phyloP scores from a whole-genome alignment of 2,113 vertebrate species.

The Trachemys scripta region DNA sequence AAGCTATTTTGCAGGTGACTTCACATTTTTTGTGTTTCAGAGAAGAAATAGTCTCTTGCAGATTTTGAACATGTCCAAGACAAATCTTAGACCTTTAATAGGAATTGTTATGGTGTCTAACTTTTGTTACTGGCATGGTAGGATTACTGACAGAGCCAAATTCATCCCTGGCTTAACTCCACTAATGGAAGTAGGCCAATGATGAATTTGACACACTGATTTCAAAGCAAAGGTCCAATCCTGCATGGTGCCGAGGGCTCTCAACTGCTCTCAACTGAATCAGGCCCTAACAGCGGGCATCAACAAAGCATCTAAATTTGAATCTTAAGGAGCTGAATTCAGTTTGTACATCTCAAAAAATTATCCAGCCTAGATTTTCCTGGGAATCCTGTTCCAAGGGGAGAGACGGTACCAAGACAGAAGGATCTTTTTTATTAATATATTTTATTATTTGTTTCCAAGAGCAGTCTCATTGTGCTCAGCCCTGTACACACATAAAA shows the following conservation, averaged over 20 bases:
- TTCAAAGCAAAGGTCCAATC: slow-evolving; percentile 8
- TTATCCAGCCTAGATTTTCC: not conserved
- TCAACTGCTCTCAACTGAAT: not conserved
- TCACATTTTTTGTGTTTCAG: slow-evolving; percentile 28
- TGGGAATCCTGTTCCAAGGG: not conserved
- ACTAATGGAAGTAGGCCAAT: slow-evolving; percentile 43
- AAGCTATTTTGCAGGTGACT: not conserved
- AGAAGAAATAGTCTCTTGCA: slow-evolving; percentile 24
- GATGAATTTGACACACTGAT: slow-evolving; percentile 9
- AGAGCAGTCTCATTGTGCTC: not conserved
- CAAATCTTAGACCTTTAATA: slow-evolving; percentile 48
- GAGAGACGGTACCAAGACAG: too few species aligned
- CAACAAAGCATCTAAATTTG: slow-evolving; percentile 15
- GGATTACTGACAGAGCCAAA: slow-evolving; percentile 16
- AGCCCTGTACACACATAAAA: not conserved
- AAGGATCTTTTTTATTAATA: not conserved
- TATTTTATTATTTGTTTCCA: not conserved
- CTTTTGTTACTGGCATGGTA: slow-evolving; percentile 29
- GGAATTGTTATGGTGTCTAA: slow-evolving; percentile 13
- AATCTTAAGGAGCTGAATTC: slow-evolving; percentile 23
- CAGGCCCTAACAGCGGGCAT: not conserved
- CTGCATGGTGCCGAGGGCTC: not conserved
- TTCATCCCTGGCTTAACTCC: slow-evolving; percentile 9
- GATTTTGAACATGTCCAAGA: slow-evolving; percentile 14
- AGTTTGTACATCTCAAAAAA: slow-evolving; percentile 18